Evolutionary conservation across 2,113 vertebrate species (phyloP).

Genomic region (Rhodinocichla rosea): DNA sequence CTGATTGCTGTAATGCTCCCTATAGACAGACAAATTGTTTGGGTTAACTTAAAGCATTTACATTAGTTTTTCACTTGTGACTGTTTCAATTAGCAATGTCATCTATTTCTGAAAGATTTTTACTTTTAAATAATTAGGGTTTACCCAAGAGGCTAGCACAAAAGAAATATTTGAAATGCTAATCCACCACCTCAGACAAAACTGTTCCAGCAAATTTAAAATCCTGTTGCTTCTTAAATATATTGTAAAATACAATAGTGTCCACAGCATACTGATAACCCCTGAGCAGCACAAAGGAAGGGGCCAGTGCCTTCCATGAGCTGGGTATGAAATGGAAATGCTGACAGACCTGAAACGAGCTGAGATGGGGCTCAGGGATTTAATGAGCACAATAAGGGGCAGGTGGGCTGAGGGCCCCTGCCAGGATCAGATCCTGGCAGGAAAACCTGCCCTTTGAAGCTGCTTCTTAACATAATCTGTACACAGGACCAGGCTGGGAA

Average conservation of each 20-base stretch:
- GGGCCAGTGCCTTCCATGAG: not conserved
- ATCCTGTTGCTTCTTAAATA: not conserved
- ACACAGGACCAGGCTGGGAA: not conserved
- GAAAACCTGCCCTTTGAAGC: not conserved
- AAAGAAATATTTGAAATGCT: slow-evolving; percentile 21
- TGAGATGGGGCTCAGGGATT: not conserved
- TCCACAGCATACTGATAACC: not conserved
- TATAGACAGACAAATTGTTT: not conserved
- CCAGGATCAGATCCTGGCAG: not conserved
- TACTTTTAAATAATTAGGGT: slow-evolving; percentile 29
- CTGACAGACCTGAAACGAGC: not conserved
- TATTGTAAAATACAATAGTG: not conserved
- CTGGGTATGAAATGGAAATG: not conserved
- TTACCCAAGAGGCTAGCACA: slow-evolving; percentile 7
- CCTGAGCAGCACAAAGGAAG: not conserved
- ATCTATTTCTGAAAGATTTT: slow-evolving; percentile 14
- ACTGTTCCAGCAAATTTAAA: not conserved
- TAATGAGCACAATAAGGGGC: slow-evolving; percentile 18
- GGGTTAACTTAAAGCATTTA: slow-evolving; percentile 5
- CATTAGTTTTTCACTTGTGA: slow-evolving; percentile 15
- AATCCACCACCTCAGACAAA: slow-evolving; percentile 21
- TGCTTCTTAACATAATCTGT: not conserved
- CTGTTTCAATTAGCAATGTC: slow-evolving; percentile 32
- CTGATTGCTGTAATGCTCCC: not conserved
- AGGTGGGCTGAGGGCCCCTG: slow-evolving; percentile 12